Evolutionary conservation across 2,113 vertebrate species (phyloP).

Genomic region (Takifugu flavidus): DNA sequence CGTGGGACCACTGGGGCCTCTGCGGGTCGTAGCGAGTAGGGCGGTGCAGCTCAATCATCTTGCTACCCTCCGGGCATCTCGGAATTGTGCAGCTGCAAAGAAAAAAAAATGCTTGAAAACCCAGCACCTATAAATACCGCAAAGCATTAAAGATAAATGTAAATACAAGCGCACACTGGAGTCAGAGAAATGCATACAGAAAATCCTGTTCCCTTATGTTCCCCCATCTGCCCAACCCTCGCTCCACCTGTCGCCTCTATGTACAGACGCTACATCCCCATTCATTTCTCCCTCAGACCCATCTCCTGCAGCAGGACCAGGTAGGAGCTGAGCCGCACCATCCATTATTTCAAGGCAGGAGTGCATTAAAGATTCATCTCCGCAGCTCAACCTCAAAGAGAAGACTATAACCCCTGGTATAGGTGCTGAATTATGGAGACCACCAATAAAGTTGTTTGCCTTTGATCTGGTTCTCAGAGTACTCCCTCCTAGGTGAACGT

Average conservation of each 20-base stretch:
- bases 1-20: slow-evolving; percentile 42
- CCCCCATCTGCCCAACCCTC: neutral
- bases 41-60: slow-evolving; percentile 62
- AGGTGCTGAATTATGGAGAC: slow-evolving; percentile 78
- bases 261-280: slow-evolving; percentile 10
- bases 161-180: neutral
- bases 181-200: neutral
- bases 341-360: slow-evolving; percentile 71
- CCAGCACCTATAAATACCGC: slow-evolving; percentile 18
- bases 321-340: slow-evolving; percentile 57
- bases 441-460: slow-evolving; percentile 76
- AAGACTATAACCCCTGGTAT: slow-evolving; percentile 73
- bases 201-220: neutral
- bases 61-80: slow-evolving; percentile 46
- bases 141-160: neutral
- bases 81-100: slow-evolving; percentile 51
- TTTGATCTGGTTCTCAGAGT: slow-evolving; percentile 71
- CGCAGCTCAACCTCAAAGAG: slow-evolving; percentile 72
- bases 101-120: slow-evolving; percentile 38
- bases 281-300: slow-evolving; percentile 33
- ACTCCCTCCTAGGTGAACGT: slow-evolving; percentile 54
- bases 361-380: slow-evolving; percentile 76
- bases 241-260: slow-evolving; percentile 10
- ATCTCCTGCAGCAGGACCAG: slow-evolving; percentile 38
- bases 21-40: slow-evolving; percentile 51